These are phyloP conservation scores for Formica exsecta DNA, from an alignment of 1,140 invertebrate genomes.

Conservation along the genomic window DNA sequence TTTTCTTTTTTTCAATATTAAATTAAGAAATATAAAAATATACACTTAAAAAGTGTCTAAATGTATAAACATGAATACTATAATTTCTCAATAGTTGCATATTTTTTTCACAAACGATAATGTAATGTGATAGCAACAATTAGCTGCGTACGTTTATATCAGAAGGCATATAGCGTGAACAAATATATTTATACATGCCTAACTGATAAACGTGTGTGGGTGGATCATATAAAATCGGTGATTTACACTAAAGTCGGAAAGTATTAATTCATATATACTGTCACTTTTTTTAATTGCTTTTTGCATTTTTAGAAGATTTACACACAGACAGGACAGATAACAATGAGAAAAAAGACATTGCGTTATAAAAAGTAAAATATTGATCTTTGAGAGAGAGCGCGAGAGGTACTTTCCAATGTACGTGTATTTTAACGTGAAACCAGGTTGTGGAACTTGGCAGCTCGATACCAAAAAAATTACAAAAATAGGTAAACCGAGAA, in stretches of 20 bases:
- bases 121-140: conserved; percentile 56
- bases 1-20: no score
- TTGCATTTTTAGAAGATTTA: conserved; percentile 72
- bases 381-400: conserved; percentile 54
- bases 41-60: background rate
- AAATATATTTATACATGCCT: conserved; percentile 58
- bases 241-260: conserved; percentile 62
- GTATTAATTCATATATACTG: conserved; percentile 63
- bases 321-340: conserved; percentile 40
- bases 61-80: background rate
- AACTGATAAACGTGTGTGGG: conserved; percentile 34
- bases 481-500: conserved; percentile 65
- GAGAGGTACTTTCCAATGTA: conserved; percentile 46
- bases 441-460: conserved; percentile 79
- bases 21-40: background rate
- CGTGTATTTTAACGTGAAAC: conserved; percentile 60
- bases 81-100: background rate
- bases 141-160: conserved; percentile 57
- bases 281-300: conserved; percentile 69
- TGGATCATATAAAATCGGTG: conserved; percentile 43
- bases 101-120: conserved; percentile 59
- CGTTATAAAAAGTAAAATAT: conserved; percentile 31
- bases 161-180: conserved; percentile 41
- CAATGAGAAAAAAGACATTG: conserved; percentile 46
- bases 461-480: conserved; percentile 81